phyloP scores from a whole-genome alignment of 2,113 vertebrate genomes.

The Cettia cetti region DNA sequence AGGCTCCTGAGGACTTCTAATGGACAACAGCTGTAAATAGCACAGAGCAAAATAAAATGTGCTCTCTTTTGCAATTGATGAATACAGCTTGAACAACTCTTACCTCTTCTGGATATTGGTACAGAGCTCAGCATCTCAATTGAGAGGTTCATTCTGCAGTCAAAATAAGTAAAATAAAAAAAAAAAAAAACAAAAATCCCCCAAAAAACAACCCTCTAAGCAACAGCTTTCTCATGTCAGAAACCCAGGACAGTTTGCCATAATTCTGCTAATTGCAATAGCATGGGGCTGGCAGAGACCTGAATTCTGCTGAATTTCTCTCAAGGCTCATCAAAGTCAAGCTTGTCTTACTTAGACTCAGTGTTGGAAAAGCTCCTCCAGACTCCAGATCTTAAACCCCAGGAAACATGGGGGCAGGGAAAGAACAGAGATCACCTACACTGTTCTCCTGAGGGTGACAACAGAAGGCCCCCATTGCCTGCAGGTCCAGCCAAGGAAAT shows the following conservation, averaged over 20 bases:
- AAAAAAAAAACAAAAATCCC: too few relatives aligned
- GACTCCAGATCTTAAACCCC: background rate
- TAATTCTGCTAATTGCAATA: background rate
- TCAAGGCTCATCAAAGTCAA: background rate
- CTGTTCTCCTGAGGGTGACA: background rate
- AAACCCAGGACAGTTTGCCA: background rate
- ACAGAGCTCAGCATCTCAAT: background rate
- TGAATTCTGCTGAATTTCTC: background rate
- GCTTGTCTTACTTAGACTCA: background rate
- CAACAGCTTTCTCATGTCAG: background rate
- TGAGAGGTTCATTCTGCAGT: background rate
- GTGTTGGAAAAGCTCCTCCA: background rate
- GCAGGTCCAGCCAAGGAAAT: background rate
- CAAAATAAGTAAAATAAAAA: background rate
- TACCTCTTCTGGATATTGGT: background rate
- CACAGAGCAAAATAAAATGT: conserved; percentile 7
- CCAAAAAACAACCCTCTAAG: background rate
- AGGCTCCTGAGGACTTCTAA: conserved; percentile 62
- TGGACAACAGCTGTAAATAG: conserved; percentile 69
- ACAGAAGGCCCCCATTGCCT: fast-evolving
- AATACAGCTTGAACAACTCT: conserved; percentile 40
- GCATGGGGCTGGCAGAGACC: background rate
- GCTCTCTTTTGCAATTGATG: conserved; percentile 41
- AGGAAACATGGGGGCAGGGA: background rate
- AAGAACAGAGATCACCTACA: background rate